phyloP scores from a whole-genome alignment of 2,113 vertebrate species.

The Bombycilla garrulus region DNA sequence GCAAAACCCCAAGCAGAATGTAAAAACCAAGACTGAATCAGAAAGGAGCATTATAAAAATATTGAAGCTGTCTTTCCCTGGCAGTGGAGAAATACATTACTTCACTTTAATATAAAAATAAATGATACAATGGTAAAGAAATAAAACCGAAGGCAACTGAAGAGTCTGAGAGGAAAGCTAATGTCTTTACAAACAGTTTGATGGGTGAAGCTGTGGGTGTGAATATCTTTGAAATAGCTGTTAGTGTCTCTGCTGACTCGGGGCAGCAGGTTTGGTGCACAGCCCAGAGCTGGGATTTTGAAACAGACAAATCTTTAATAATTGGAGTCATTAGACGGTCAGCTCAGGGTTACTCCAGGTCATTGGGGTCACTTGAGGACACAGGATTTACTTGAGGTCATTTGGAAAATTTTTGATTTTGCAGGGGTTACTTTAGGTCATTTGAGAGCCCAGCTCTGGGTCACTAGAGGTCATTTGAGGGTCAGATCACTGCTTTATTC shows the following conservation, averaged over 20 bases:
- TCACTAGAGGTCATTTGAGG: no score
- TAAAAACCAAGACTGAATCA: neutral
- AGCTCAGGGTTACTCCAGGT: no score
- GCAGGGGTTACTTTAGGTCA: no score
- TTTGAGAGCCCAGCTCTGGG: no score
- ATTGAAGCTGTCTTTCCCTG: neutral
- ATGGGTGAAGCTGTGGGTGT: neutral
- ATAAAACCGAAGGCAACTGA: neutral
- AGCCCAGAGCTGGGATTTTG: no score
- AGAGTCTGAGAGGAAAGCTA: neutral
- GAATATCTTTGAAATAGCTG: accelerated
- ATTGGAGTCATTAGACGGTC: no score
- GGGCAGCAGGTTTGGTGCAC: no score
- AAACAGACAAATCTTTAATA: no score
- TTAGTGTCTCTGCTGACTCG: neutral
- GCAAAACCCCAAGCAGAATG: neutral
- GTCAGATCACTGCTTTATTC: accelerated
- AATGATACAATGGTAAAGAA: neutral
- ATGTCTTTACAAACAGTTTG: no score
- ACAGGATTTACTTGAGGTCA: no score
- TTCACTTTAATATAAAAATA: neutral
- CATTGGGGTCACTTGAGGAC: no score
- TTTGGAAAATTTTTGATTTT: no score
- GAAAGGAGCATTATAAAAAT: neutral
- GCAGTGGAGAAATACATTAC: neutral